phyloP scores from a whole-genome alignment of 23 tunicate genomes.

The Ciona savignyi region DNA sequence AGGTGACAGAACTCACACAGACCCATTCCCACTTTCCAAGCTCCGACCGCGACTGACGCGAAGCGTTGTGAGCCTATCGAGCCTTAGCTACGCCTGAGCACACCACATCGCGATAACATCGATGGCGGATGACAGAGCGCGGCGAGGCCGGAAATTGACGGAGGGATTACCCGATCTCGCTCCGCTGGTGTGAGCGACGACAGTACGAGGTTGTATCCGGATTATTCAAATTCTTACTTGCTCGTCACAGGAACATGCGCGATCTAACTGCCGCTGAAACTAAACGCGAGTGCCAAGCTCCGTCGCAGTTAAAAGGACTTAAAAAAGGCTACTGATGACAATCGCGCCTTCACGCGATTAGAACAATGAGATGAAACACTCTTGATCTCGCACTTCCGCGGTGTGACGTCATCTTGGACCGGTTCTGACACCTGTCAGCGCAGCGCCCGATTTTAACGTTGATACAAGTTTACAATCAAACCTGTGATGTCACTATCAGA shows the following conservation, averaged over 20 bases:
- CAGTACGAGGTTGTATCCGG: neutral
- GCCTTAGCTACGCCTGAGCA: neutral
- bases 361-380: neutral
- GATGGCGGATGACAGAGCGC: slow-evolving; percentile 1
- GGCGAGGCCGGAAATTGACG: slow-evolving; percentile 26
- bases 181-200: neutral
- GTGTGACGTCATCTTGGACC: slow-evolving; percentile 4
- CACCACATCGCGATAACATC: slow-evolving; percentile 1
- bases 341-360: neutral
- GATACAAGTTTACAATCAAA: neutral
- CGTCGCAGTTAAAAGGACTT: no score
- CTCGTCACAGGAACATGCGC: no score
- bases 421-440: slow-evolving; percentile 22
- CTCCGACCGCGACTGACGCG: neutral
- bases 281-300: no score
- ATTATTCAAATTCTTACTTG: neutral
- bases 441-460: neutral
- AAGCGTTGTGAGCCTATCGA: neutral
- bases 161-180: slow-evolving; percentile 15
- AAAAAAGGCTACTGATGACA: neutral
- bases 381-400: slow-evolving; percentile 22
- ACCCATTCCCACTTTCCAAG: neutral
- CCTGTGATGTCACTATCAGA: neutral
- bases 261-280: no score
- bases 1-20: neutral